Evolutionary conservation across 2,797 vertebrate species (phyloP).

Genomic region (Platyrinchus mystaceus): DNA sequence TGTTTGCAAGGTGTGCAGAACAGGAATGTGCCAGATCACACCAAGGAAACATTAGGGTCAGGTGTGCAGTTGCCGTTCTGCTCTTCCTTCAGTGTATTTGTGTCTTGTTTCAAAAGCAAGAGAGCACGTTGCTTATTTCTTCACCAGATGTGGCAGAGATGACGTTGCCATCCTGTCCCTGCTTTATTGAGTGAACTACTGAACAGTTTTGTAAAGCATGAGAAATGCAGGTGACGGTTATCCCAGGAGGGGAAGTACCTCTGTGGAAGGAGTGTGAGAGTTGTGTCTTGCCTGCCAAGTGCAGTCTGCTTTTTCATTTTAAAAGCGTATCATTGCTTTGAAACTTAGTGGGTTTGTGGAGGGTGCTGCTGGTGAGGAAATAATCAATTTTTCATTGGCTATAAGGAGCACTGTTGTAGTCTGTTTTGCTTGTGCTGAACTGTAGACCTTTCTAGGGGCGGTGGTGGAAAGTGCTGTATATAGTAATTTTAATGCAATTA

Average conservation of each 20-base stretch:
- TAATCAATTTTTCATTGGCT: background rate
- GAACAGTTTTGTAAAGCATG: background rate
- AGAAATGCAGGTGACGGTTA: background rate
- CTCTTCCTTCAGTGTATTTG: background rate
- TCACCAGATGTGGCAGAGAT: background rate
- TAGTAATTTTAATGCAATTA: background rate
- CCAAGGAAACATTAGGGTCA: background rate
- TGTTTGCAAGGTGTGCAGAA: background rate
- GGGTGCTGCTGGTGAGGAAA: background rate
- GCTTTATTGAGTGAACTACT: background rate
- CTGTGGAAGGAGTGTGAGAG: background rate
- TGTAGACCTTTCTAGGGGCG: background rate
- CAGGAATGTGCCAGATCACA: background rate
- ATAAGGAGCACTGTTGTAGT: background rate
- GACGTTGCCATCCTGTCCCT: background rate
- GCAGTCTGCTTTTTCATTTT: background rate
- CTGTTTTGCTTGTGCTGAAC: background rate
- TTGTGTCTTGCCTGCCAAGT: background rate
- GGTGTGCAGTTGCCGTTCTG: background rate
- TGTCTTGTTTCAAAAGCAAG: background rate
- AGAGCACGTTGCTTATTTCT: background rate
- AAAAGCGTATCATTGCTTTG: background rate
- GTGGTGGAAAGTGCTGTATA: background rate
- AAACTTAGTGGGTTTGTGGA: background rate
- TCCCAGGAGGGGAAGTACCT: background rate